Conservation (phyloP, 1,140 invertebrate genomes). For the Pogonomyrmex californicus region DNA sequence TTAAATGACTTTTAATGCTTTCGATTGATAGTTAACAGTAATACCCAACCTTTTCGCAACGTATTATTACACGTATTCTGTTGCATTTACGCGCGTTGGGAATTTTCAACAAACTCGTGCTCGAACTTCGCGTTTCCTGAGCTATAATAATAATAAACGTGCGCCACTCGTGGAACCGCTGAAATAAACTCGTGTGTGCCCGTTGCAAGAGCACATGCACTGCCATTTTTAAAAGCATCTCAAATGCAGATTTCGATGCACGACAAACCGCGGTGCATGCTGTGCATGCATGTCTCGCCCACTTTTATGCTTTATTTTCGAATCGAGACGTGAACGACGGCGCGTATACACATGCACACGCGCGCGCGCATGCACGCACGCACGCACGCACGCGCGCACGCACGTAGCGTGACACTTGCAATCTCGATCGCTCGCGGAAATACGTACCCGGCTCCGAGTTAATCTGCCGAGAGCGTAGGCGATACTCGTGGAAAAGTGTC, state of each 20-base stretch:
- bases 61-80: not conserved
- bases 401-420: slow-evolving; percentile 67
- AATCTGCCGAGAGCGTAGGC: slow-evolving; percentile 52
- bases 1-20: not conserved
- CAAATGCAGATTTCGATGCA: slow-evolving; percentile 51
- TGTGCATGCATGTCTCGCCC: slow-evolving; percentile 20
- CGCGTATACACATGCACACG: not conserved
- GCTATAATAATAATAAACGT: slow-evolving; percentile 43
- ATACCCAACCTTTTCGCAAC: not conserved
- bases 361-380: not conserved
- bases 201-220: not conserved
- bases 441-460: slow-evolving; percentile 26
- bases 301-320: slow-evolving; percentile 40
- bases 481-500: slow-evolving; percentile 58
- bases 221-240: slow-evolving; percentile 36
- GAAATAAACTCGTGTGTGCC: slow-evolving; percentile 11
- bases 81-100: not conserved
- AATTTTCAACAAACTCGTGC: slow-evolving; percentile 15
- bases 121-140: not conserved
- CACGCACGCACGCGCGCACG: slow-evolving; percentile 39
- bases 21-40: slow-evolving; percentile 9
- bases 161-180: not conserved
- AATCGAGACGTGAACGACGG: slow-evolving; percentile 47
- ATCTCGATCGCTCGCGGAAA: slow-evolving; percentile 60
- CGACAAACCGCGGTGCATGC: slow-evolving; percentile 44